Conservation (phyloP, 2,888 invertebrate species). For the Ornithoptera alexandrae region DNA sequence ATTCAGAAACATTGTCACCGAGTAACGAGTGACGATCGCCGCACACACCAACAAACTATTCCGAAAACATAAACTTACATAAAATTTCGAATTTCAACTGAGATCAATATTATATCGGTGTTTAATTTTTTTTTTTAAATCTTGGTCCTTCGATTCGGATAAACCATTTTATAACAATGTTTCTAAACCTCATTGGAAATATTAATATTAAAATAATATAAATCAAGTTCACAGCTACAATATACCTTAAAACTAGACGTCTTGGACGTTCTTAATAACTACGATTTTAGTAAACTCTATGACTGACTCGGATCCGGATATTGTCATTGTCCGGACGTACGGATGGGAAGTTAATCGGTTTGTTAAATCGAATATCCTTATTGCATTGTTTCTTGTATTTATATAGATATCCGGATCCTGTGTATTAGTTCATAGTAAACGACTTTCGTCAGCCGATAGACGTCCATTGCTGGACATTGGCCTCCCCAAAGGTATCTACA, state of each 20-base stretch:
- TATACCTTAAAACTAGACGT: conserved; percentile 48
- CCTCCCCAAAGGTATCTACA: too few relatives aligned
- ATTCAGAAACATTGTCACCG: conserved; percentile 29
- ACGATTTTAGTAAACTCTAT: conserved; percentile 42
- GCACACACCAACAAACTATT: conserved; percentile 8
- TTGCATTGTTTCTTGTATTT: conserved; percentile 1
- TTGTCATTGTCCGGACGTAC: conserved; percentile 4
- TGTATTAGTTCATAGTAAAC: conserved; percentile 7
- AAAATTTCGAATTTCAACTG: conserved; percentile 33
- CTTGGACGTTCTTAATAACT: conserved; percentile 61
- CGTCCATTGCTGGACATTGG: too few relatives aligned
- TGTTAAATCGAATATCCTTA: background rate
- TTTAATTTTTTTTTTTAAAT: conserved; percentile 34
- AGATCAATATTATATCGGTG: conserved; percentile 43
- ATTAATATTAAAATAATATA: conserved; percentile 40
- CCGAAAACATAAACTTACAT: conserved; percentile 8
- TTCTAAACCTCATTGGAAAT: conserved; percentile 47
- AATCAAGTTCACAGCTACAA: conserved; percentile 40
- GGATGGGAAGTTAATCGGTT: background rate
- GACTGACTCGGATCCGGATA: conserved; percentile 30
- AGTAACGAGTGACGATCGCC: background rate
- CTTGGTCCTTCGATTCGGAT: conserved; percentile 54
- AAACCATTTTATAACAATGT: conserved; percentile 43
- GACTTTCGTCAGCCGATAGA: background rate
- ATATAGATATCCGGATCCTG: conserved; percentile 7